Base-by-base conservation (phyloP, 2,888 invertebrate genomes). In the Craniophora ligustri region DNA sequence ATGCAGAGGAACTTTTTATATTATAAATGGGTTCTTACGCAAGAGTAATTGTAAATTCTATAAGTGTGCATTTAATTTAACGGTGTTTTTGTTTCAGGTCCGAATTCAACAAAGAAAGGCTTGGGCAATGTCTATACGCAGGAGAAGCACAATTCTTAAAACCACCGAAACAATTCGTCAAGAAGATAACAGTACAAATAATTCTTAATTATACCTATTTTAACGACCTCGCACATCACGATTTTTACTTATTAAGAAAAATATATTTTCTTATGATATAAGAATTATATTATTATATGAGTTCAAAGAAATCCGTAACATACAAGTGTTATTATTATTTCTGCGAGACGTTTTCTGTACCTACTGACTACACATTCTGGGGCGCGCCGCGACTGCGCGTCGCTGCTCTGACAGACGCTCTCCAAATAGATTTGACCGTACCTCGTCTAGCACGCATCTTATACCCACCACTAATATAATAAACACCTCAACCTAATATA, bases 121-220 rank as follows among this genome's bases (percentile, higher is more conserved):
- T 72, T 85, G 46, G 91, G 91, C 65, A 92, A 93, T 79, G 93
- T 92, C 44, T 93, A 93, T 82, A 93, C 93, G 38, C 92, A 92
- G 79, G 92, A 92, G 64, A 91, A 91, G 72, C 92, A 90, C 60
- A 68, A 61, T 57, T 54, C 68, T 16, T 74, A 51, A 58, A 61
- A 79, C 77, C 76, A 78, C 72, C 76, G 79, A 77, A 44, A 72
- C 44, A 18, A 54, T 58, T 51, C 19, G 51, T 38, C 46, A 64
- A 53, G 55, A 58, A 61, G 65, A 59, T 61, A 65, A 78, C 77
- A 87, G 86, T 88, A 91, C 88, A 89, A 88, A 89, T 75, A 67
- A 61, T 66, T 66, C 63, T 57, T 73, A 69, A 64, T 67, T 66
- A 65, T 26, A 26, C n/a, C 26, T 26, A 26, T 65, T 67, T 47